phyloP scores from a whole-genome alignment of 2,797 vertebrate species.

The Ptychadena robeensis region DNA sequence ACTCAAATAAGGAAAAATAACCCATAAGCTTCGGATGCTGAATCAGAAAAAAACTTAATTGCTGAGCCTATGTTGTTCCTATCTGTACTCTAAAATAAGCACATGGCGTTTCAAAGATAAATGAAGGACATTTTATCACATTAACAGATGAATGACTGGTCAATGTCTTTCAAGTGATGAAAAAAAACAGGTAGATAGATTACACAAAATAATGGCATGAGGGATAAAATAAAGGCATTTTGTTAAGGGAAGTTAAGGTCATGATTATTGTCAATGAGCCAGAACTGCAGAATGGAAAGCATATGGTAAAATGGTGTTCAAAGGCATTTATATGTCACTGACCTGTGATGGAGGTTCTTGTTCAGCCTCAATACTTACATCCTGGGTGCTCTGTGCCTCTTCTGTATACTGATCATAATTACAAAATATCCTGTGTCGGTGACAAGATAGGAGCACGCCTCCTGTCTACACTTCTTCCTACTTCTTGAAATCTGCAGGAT shows the following conservation, averaged over 20 bases:
- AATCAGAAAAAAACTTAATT: neutral
- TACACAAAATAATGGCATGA: neutral
- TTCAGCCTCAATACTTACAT: accelerated
- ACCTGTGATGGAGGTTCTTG: conserved; percentile 24
- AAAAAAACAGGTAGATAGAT: neutral
- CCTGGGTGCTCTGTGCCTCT: neutral
- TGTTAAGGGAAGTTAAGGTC: neutral
- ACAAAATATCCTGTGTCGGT: conserved; percentile 40
- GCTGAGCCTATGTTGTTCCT: neutral
- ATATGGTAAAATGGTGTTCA: neutral
- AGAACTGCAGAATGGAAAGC: neutral
- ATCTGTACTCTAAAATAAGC: neutral
- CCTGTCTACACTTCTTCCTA: conserved; percentile 18
- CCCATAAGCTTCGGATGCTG: neutral
- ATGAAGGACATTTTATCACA: neutral
- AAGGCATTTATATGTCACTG: neutral
- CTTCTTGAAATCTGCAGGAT: conserved; percentile 29
- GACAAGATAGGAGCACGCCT: conserved; percentile 15
- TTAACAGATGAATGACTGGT: neutral
- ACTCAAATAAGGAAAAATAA: neutral
- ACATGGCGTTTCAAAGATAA: neutral
- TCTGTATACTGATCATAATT: neutral
- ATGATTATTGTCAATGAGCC: neutral
- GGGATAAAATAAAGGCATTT: neutral
- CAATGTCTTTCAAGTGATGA: neutral